Conservation (phyloP, 2,888 invertebrate species). For the Drosophila austrosaltans region DNA sequence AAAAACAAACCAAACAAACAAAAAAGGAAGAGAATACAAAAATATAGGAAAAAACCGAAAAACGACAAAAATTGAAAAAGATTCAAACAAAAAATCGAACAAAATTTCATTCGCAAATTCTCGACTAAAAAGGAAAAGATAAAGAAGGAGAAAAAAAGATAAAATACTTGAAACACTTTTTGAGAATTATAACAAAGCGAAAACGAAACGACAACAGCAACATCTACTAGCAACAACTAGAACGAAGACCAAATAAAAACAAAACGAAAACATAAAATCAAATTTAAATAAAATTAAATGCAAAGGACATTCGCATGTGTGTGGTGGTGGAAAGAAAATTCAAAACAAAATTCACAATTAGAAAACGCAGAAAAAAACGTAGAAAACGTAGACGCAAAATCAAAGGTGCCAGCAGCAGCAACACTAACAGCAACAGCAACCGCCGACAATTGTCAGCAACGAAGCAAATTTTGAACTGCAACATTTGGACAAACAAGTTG, state of each 20-base stretch:
- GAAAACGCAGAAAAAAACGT: conserved; percentile 82
- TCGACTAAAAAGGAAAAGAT: conserved; percentile 36
- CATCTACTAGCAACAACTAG: conserved; percentile 24
- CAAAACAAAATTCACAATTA: conserved; percentile 83
- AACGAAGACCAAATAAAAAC: conserved; percentile 27
- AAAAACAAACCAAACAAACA: conserved; percentile 57
- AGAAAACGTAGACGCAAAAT: conserved; percentile 81
- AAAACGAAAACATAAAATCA: conserved; percentile 50
- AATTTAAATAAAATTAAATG: conserved; percentile 80
- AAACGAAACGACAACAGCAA: conserved; percentile 42
- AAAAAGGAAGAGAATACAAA: conserved; percentile 44
- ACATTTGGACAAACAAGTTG: conserved; percentile 74
- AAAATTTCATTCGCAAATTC: conserved; percentile 50
- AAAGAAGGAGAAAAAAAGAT: conserved; percentile 38
- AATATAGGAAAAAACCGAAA: conserved; percentile 42
- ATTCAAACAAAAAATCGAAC: conserved; percentile 39
- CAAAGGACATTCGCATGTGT: conserved; percentile 83
- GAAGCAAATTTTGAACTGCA: conserved; percentile 71
- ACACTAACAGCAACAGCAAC: conserved; percentile 38
- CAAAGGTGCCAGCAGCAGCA: conserved; percentile 49
- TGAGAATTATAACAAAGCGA: conserved; percentile 56
- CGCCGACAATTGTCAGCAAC: conserved; percentile 52
- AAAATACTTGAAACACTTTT: conserved; percentile 60
- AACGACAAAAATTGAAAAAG: conserved; percentile 41
- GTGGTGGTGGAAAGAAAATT: conserved; percentile 83